A percentile compares a stretch with the other conserved stretches of the same genome.
Evolutionary conservation across 2,797 vertebrate genomes (phyloP).

Genomic region (Tokudaia muenninki): DNA sequence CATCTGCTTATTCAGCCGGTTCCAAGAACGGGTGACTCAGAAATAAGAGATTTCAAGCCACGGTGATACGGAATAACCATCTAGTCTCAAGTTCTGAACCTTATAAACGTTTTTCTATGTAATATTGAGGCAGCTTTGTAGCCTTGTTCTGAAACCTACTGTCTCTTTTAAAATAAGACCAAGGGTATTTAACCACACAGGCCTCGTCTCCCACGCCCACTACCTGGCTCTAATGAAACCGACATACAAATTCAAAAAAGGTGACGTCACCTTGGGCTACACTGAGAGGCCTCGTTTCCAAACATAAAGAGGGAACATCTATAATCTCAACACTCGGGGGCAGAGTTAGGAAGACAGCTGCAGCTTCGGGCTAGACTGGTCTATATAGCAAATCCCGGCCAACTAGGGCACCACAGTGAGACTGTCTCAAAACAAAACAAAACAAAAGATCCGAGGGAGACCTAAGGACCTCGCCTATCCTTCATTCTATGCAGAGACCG

Average conservation of each 20-base stretch:
- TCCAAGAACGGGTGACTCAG: not conserved
- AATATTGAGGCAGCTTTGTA: not conserved
- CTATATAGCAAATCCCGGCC: not conserved
- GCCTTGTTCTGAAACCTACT: not conserved
- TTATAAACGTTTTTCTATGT: not conserved
- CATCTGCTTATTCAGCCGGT: not conserved
- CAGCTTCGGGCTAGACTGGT: not conserved
- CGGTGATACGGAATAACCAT: not conserved
- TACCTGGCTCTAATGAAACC: not conserved
- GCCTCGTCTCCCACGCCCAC: too few relatives aligned
- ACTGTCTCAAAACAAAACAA: not conserved
- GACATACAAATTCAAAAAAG: not conserved
- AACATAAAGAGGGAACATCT: not conserved
- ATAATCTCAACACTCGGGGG: not conserved
- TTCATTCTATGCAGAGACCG: not conserved
- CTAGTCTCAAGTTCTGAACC: not conserved
- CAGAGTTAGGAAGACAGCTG: not conserved
- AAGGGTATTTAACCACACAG: not conserved
- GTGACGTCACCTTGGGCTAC: not conserved
- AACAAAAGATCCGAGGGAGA: not conserved
- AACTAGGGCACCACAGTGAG: not conserved
- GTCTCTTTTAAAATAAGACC: slow-evolving; percentile 3
- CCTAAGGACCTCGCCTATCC: not conserved
- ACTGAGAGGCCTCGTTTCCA: not conserved
- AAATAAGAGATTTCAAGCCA: not conserved